phyloP scores from a whole-genome alignment of 2,113 vertebrate species.

The Alosa alosa region DNA sequence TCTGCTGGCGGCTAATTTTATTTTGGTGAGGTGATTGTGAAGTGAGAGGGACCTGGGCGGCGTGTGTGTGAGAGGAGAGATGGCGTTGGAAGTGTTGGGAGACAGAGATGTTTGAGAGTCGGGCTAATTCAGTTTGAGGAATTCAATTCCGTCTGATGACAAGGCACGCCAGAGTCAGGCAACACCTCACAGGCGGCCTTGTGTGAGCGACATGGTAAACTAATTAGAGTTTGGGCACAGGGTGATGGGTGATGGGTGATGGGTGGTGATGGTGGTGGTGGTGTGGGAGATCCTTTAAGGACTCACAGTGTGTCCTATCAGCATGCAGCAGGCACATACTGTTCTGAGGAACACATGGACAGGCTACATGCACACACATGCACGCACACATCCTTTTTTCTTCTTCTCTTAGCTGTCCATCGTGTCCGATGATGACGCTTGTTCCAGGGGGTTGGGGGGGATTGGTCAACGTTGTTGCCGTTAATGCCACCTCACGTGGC shows the following conservation, averaged over 20 bases:
- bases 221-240: neutral
- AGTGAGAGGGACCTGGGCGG: neutral
- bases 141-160: conserved; percentile 28
- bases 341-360: neutral
- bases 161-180: neutral
- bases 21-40: neutral
- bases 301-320: neutral
- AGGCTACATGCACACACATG: neutral
- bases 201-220: conserved; percentile 3
- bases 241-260: neutral
- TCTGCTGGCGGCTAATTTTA: neutral
- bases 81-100: neutral
- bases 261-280: neutral
- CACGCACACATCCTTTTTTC: neutral
- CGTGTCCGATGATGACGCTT: too few relatives aligned
- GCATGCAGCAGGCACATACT: neutral
- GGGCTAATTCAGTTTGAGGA: conserved; percentile 16
- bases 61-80: too few relatives aligned
- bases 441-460: too few relatives aligned
- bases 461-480: too few relatives aligned
- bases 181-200: neutral
- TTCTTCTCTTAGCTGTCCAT: too few relatives aligned
- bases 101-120: neutral
- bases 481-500: too few relatives aligned
- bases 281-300: neutral